These are phyloP conservation scores for Ips nitidus DNA, from an alignment of 1,140 invertebrate species.

Conservation along the genomic window DNA sequence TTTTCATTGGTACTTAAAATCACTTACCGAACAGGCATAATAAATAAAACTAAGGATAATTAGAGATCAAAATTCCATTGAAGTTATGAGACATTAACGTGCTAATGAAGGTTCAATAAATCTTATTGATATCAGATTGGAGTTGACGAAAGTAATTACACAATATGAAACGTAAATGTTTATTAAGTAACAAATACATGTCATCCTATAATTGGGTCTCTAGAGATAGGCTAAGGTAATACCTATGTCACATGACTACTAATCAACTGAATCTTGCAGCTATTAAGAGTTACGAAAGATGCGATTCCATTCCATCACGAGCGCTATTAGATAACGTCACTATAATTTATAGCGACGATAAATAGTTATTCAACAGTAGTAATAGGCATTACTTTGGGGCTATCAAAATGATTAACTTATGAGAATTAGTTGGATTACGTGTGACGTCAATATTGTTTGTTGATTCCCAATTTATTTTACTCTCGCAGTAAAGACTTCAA, in stretches of 20 bases:
- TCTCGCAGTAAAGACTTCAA: background rate
- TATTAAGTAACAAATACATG: too few species aligned
- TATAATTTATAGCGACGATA: constrained; percentile 9
- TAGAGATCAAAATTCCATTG: too few species aligned
- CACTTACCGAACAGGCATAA: too few species aligned
- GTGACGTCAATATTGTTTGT: constrained; percentile 1
- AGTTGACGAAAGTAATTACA: too few species aligned
- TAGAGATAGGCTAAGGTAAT: background rate
- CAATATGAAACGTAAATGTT: too few species aligned
- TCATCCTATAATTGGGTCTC: too few species aligned
- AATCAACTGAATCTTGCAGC: background rate
- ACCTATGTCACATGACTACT: background rate
- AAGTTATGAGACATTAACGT: too few species aligned
- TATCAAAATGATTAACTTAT: constrained; percentile 10
- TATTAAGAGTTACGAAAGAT: background rate
- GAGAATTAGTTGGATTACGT: background rate
- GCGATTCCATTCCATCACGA: constrained; percentile 7
- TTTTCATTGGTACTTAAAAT: too few species aligned
- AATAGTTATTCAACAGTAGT: constrained; percentile 8
- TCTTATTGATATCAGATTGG: too few species aligned
- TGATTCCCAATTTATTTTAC: background rate
- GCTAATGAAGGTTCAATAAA: too few species aligned
- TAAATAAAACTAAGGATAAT: too few species aligned
- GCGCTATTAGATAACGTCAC: constrained; percentile 5
- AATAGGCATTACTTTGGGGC: constrained; percentile 3